Evolutionary conservation across 2,888 invertebrate species (phyloP), one percentile per base, ranked within the genome.

Genomic region (Leistus spinibarbis): DNA sequence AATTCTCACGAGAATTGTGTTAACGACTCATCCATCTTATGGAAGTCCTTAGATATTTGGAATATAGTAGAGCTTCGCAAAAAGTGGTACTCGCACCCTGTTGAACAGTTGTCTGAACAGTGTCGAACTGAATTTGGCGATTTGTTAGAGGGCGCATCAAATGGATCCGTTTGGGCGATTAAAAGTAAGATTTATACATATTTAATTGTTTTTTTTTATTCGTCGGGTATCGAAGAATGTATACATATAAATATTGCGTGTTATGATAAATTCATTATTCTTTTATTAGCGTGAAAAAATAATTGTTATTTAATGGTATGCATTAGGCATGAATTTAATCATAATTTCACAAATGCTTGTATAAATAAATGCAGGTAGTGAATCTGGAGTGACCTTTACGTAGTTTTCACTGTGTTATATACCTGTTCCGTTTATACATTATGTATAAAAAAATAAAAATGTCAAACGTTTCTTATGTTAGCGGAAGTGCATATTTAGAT

Each of bases 21-120:
- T 13, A 73, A 67, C 60, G 62, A 65, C 23, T 67, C 67, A 5
- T 40, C 40, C 4, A 63, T 62, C 16, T 53, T 73, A 40, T 73
- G 73, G 73, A 22, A 60, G 22, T 62, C 73, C 19, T 23, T 73
- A 13, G 54, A 62, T 22, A 53, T 73, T 53, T 73, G 66, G 66
- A 67, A 73, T 62, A 54, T 16, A 3, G 60, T 5, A 17, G 27
- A 67, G 40, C 40, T 73, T 54, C n/a, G 40, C 16, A 20, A 16
- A 54, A 56, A 62, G 16, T 67, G 60, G 66, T 40, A 66, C 16
- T 10, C 57, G 27, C 16, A 53, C 17, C 20, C 27, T 9, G 53
- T 54, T 16, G 40, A 67, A 22, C 17, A 73, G 57, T 23, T 73
- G 23, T n/a, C 60, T 3, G 53, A 67, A 53, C 40, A 17, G 40